Percentiles rank a stretch among this genome's conserved stretches.
Evolutionary conservation across 2,113 vertebrate species (phyloP).

Genomic region (Mastomys natalensis): DNA sequence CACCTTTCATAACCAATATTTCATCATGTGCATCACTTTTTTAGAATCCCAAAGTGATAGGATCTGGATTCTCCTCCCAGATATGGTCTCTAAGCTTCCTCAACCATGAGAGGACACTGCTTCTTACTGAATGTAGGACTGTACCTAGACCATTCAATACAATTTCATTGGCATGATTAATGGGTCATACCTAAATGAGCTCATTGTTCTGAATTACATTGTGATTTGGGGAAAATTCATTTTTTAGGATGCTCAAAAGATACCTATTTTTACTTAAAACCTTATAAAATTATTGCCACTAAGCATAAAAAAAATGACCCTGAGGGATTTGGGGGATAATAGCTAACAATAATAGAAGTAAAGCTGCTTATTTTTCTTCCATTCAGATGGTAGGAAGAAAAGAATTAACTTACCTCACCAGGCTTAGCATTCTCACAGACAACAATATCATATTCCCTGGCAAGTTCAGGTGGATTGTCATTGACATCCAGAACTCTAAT

Average conservation of each 20-base stretch:
- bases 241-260: background rate
- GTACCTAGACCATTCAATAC: background rate
- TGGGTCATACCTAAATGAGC: background rate
- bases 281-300: slow-evolving; percentile 57
- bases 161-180: background rate
- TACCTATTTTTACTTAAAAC: background rate
- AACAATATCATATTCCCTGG: slow-evolving; percentile 92
- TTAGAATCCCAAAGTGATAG: background rate
- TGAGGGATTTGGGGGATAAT: background rate
- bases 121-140: background rate
- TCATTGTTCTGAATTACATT: slow-evolving; percentile 41
- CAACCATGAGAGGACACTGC: background rate
- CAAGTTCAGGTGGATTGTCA: slow-evolving; percentile 95
- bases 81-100: background rate
- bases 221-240: background rate
- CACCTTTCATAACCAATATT: background rate
- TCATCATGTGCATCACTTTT: background rate
- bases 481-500: slow-evolving; percentile 96
- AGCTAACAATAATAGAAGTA: slow-evolving; percentile 63
- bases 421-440: slow-evolving; percentile 96
- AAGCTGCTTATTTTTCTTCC: slow-evolving; percentile 54
- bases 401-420: slow-evolving; percentile 91
- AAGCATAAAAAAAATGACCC: slow-evolving; percentile 55
- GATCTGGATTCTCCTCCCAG: fast-evolving
- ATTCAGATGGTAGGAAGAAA: slow-evolving; percentile 29